A percentile compares a stretch with the other conserved stretches of the same genome.
phyloP scores from a whole-genome alignment of 2,113 vertebrate species.

The Puma concolor region DNA sequence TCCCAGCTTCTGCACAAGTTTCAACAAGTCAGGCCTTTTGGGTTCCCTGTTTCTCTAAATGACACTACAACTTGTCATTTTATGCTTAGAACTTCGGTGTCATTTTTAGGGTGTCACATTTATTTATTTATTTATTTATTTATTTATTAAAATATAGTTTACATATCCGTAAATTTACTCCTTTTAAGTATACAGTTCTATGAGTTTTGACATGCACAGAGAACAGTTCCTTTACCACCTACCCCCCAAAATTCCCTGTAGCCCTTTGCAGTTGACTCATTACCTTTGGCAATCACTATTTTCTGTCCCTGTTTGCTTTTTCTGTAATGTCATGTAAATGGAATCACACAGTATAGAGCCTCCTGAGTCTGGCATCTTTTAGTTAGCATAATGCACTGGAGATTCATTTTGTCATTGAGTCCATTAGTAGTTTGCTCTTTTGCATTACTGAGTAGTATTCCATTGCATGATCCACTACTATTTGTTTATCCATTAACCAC shows the following conservation, averaged over 20 bases:
- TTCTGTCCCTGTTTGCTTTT: neutral
- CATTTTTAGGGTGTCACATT: neutral
- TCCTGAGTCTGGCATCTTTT: neutral
- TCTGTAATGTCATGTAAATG: neutral
- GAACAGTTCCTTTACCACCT: neutral
- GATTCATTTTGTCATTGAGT: neutral
- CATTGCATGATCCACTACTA: neutral
- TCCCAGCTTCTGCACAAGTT: neutral
- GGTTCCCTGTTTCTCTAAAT: neutral
- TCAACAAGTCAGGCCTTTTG: neutral
- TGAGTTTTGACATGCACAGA: neutral
- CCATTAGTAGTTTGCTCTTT: neutral
- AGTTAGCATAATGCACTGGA: neutral
- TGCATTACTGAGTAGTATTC: neutral
- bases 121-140: neutral
- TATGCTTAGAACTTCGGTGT: neutral
- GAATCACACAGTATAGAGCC: neutral
- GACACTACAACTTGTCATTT: neutral
- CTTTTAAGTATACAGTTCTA: neutral
- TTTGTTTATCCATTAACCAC: neutral
- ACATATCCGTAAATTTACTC: neutral
- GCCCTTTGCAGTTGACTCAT: neutral
- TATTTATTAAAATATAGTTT: neutral
- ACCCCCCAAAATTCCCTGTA: neutral
- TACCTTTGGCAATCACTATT: neutral